Conservation (phyloP, 2,113 vertebrate genomes). For the Dicerorhinus sumatrensis region DNA sequence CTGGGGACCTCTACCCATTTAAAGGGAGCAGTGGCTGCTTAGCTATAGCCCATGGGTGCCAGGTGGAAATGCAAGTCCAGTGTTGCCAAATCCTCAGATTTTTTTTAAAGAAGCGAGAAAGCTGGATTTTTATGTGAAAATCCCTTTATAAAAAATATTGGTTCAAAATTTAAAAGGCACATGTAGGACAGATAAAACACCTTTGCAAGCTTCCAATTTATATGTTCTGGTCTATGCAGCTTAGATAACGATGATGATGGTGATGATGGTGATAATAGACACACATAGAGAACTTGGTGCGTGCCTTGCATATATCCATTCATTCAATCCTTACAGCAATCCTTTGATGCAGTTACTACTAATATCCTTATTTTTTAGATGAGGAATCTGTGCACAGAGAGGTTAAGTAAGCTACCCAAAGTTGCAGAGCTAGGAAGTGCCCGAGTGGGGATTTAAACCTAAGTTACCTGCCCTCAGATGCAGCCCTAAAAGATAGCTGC, state of each 20-base stretch:
- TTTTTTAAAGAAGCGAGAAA: background rate
- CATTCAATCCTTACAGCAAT: background rate
- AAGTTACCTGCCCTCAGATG: background rate
- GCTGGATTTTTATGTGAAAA: background rate
- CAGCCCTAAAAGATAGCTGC: background rate
- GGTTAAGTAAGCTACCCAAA: background rate
- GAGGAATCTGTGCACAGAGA: background rate
- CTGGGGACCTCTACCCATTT: background rate
- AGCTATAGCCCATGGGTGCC: accelerated
- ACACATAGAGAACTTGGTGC: background rate
- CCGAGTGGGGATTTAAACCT: background rate
- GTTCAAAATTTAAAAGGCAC: background rate
- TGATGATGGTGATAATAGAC: background rate
- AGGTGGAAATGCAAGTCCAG: background rate
- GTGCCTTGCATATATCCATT: background rate
- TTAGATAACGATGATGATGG: background rate
- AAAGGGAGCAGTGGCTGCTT: background rate
- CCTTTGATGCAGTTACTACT: background rate
- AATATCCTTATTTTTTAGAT: background rate
- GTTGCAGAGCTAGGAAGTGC: background rate
- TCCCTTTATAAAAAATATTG: background rate
- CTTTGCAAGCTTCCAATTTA: background rate
- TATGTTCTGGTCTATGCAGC: too few species aligned
- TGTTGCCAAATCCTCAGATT: background rate
- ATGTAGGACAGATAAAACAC: background rate